phyloP scores from a whole-genome alignment of 2,113 vertebrate genomes.

The Daboia siamensis region DNA sequence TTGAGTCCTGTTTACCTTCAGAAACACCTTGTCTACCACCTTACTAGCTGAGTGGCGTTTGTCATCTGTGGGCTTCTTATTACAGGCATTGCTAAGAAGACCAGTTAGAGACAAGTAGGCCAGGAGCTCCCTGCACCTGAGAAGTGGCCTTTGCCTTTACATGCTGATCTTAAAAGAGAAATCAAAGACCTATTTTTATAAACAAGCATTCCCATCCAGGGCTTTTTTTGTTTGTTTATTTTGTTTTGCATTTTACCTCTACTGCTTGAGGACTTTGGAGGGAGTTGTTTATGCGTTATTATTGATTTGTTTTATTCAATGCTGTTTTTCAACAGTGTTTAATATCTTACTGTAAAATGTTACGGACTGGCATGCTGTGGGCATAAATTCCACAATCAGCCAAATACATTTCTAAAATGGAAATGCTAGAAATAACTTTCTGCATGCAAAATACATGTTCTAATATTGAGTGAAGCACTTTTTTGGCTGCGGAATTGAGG shows the following conservation, averaged over 20 bases:
- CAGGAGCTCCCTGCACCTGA: neutral
- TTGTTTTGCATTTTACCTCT: neutral
- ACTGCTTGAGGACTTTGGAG: neutral
- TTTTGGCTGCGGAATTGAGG: neutral
- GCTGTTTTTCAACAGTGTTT: neutral
- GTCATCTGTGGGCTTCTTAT: neutral
- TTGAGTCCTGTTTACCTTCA: neutral
- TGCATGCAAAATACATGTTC: neutral
- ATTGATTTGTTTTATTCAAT: neutral
- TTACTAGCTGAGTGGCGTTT: neutral
- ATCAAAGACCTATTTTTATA: neutral
- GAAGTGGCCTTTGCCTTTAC: neutral
- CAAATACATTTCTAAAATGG: neutral
- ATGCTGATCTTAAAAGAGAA: neutral
- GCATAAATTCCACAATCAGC: neutral
- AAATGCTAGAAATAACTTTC: neutral
- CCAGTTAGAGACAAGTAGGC: neutral
- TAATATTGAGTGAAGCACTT: neutral
- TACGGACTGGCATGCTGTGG: neutral
- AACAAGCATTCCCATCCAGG: neutral
- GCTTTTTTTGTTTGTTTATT: neutral
- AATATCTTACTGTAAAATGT: neutral
- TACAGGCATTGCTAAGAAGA: neutral
- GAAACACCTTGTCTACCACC: neutral
- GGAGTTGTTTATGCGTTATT: neutral